Percentiles rank a stretch among this genome's conserved stretches.
phyloP scores from a whole-genome alignment of 2,797 vertebrate genomes.

The Sphaeramia orbicularis region DNA sequence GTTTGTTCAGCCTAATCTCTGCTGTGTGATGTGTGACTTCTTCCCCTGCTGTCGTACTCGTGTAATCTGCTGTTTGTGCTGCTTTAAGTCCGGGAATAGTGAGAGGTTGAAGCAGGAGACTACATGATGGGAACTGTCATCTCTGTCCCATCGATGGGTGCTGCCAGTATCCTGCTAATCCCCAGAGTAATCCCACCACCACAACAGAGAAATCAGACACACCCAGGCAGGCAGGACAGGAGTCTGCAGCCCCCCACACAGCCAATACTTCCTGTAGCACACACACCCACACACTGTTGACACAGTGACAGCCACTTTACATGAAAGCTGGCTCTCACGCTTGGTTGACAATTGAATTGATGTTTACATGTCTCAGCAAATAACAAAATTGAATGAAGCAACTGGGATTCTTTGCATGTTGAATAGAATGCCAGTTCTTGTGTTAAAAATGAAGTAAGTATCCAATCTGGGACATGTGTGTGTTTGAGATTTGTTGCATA shows the following conservation, averaged over 20 bases:
- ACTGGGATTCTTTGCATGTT: conserved; percentile 35
- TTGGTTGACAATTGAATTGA: conserved; percentile 45
- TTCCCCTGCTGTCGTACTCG: conserved; percentile 65
- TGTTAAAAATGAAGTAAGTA: neutral
- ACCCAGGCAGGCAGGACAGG: conserved; percentile 49
- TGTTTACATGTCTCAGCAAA: conserved; percentile 52
- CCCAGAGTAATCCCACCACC: conserved; percentile 75
- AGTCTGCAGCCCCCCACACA: conserved; percentile 31
- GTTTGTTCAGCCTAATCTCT: conserved; percentile 75
- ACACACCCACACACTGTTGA: conserved; percentile 25
- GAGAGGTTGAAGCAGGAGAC: conserved; percentile 61
- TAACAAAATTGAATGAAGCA: conserved; percentile 21
- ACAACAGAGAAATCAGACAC: conserved; percentile 69
- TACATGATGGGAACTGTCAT: conserved; percentile 78
- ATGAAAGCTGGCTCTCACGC: conserved; percentile 48
- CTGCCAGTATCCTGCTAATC: conserved; percentile 80
- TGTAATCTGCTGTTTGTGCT: conserved; percentile 80
- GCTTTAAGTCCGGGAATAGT: conserved; percentile 63
- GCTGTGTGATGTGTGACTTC: conserved; percentile 75
- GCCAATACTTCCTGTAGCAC: neutral
- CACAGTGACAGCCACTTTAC: conserved; percentile 44
- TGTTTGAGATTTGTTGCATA: conserved; percentile 31
- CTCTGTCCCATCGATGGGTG: conserved; percentile 73
- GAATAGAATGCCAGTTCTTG: conserved; percentile 23
- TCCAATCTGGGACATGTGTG: conserved; percentile 4